These are phyloP conservation scores for Trachelipus rathkii DNA, from an alignment of 1,140 invertebrate species.

Conservation along the genomic window DNA sequence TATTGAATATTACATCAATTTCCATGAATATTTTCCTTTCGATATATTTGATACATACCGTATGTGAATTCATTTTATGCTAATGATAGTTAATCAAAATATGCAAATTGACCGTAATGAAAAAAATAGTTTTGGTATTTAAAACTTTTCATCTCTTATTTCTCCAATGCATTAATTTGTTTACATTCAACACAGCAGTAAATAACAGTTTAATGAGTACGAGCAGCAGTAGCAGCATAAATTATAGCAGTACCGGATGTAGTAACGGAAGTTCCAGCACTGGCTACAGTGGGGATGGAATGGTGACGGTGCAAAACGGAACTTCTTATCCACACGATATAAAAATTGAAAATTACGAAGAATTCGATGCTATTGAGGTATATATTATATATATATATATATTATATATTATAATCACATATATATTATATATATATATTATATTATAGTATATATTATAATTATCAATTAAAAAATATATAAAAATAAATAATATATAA, in stretches of 20 bases:
- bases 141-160: too few relatives aligned
- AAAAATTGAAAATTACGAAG: background rate
- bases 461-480: too few relatives aligned
- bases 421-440: constrained; percentile 14
- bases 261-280: background rate
- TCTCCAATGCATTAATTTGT: background rate
- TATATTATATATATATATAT: constrained; percentile 13
- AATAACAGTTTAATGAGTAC: background rate
- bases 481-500: too few relatives aligned
- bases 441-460: too few relatives aligned
- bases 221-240: background rate
- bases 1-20: too few relatives aligned
- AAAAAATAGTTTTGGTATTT: too few relatives aligned
- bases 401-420: background rate
- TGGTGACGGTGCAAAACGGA: background rate
- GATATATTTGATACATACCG: too few relatives aligned
- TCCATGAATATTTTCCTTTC: too few relatives aligned
- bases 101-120: too few relatives aligned
- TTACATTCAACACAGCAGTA: background rate
- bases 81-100: too few relatives aligned
- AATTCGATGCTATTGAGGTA: background rate
- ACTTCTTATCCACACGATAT: background rate
- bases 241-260: background rate
- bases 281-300: background rate
- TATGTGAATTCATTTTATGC: too few relatives aligned